These are phyloP conservation scores for Limnephilus marmoratus DNA, from an alignment of 2,888 invertebrate species.

Conservation along the genomic window DNA sequence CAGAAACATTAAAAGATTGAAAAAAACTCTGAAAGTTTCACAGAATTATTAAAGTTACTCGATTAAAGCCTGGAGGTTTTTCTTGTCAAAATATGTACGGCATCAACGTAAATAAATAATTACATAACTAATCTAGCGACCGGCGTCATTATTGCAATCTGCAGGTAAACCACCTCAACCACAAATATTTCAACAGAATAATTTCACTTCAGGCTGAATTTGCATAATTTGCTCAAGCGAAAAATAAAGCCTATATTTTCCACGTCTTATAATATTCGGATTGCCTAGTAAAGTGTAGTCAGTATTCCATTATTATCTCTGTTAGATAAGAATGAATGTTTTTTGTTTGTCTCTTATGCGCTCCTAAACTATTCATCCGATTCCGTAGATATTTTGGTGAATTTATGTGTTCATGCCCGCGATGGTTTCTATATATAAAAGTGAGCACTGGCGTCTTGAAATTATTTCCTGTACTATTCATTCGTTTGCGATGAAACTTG, in stretches of 20 bases:
- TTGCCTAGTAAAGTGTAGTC: not conserved
- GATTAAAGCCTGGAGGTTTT: not conserved
- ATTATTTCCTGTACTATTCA: too few relatives aligned
- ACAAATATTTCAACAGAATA: not conserved
- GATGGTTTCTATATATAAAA: too few relatives aligned
- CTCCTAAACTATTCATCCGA: too few relatives aligned
- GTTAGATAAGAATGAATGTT: too few relatives aligned
- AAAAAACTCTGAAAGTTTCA: not conserved
- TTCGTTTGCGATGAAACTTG: too few relatives aligned
- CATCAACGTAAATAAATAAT: not conserved
- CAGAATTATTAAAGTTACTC: not conserved
- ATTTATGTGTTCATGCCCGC: too few relatives aligned
- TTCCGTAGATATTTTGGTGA: too few relatives aligned
- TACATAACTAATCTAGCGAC: not conserved
- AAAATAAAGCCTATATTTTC: not conserved
- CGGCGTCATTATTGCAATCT: not conserved
- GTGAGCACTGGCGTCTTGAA: too few relatives aligned
- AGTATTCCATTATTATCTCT: too few relatives aligned
- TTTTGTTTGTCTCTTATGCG: too few relatives aligned
- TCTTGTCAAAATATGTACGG: not conserved
- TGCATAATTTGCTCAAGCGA: not conserved
- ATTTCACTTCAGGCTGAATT: not conserved
- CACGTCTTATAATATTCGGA: not conserved
- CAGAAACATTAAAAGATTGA: not conserved
- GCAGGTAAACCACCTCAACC: not conserved